Evolutionary conservation across 1,140 invertebrate genomes (phyloP).

Genomic region (Scaptomyza montana): DNA sequence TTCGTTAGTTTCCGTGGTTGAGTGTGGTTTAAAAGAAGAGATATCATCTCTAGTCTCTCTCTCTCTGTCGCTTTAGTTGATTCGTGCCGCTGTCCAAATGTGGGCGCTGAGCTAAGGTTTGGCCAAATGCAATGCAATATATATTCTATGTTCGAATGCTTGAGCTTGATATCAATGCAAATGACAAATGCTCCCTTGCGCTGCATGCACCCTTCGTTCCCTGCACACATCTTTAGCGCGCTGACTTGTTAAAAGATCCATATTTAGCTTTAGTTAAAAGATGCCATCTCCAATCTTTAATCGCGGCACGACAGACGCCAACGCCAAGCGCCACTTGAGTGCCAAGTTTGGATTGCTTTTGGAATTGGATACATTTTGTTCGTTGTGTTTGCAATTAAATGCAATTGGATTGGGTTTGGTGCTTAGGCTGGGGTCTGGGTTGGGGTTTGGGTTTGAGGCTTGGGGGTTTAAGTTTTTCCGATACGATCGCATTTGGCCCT

Average conservation of each 20-base stretch:
- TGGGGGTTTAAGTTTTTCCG: neutral
- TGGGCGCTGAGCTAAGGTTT: slow-evolving; percentile 57
- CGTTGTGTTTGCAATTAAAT: neutral
- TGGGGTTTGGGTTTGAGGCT: too few relatives aligned
- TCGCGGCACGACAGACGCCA: slow-evolving; percentile 40
- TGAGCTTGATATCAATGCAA: slow-evolving; percentile 43
- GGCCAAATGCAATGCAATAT: slow-evolving; percentile 55
- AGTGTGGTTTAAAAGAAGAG: slow-evolving; percentile 12
- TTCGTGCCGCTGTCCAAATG: slow-evolving; percentile 37
- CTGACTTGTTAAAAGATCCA: slow-evolving; percentile 22
- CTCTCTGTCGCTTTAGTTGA: neutral
- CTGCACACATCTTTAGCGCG: neutral
- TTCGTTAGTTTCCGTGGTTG: slow-evolving; percentile 13
- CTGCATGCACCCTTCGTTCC: neutral
- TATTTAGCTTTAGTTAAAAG: slow-evolving; percentile 35
- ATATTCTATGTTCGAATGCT: too few relatives aligned
- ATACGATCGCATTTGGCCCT: slow-evolving; percentile 25
- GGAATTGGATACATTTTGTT: too few relatives aligned
- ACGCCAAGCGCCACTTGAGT: slow-evolving; percentile 45
- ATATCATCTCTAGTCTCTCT: slow-evolving; percentile 32
- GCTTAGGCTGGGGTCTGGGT: neutral
- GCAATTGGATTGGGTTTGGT: slow-evolving; percentile 5
- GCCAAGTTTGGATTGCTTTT: slow-evolving; percentile 29
- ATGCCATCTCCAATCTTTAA: slow-evolving; percentile 37
- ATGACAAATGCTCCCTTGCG: slow-evolving; percentile 37